These are phyloP conservation scores for Apis florea DNA, from an alignment of 1,140 invertebrate genomes.

Conservation along the genomic window DNA sequence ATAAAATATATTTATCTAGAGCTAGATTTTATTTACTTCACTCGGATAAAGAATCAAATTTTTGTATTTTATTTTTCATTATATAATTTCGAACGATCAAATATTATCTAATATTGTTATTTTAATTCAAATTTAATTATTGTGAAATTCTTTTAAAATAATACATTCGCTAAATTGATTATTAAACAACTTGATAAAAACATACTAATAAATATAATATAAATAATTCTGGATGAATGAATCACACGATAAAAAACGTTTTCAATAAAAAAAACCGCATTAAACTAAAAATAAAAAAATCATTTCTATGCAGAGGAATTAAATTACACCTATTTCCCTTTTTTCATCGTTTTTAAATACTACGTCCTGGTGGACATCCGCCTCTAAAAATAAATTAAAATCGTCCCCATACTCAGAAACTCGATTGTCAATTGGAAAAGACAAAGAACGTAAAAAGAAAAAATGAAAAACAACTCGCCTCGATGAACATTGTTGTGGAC, in stretches of 20 bases:
- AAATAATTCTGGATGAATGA: too few relatives aligned
- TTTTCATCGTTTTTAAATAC: neutral
- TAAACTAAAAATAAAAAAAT: neutral
- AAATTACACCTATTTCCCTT: neutral
- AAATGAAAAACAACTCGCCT: neutral
- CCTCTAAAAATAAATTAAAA: slow-evolving; percentile 15
- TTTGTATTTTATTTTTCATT: too few relatives aligned
- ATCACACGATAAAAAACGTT: neutral
- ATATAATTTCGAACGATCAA: too few relatives aligned
- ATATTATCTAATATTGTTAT: too few relatives aligned
- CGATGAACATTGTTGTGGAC: slow-evolving; percentile 35
- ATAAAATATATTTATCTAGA: too few relatives aligned
- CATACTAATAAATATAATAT: too few relatives aligned
- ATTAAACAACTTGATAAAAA: too few relatives aligned
- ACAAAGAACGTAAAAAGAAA: neutral
- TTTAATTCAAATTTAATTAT: too few relatives aligned
- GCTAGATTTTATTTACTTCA: too few relatives aligned
- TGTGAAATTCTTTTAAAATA: too few relatives aligned
- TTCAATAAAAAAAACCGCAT: neutral
- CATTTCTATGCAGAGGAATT: neutral
- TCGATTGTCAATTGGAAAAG: slow-evolving; percentile 19
- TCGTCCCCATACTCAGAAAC: neutral
- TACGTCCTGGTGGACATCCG: neutral
- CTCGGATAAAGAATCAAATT: too few relatives aligned
- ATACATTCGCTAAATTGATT: too few relatives aligned